phyloP scores from a whole-genome alignment of 2,888 invertebrate genomes.

The Lasioglossum oenotherae region DNA sequence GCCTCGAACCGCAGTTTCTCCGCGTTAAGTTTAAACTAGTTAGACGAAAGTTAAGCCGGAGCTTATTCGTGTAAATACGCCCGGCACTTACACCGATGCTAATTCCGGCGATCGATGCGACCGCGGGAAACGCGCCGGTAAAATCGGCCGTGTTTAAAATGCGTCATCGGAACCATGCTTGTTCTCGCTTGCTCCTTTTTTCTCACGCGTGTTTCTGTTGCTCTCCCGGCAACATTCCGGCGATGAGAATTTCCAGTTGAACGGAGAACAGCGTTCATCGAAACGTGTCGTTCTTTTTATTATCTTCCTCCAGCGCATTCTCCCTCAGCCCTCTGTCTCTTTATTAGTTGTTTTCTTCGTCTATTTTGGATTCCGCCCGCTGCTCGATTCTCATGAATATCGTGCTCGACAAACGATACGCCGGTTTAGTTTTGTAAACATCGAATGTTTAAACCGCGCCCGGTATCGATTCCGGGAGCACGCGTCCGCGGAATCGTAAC shows the following conservation, averaged over 20 bases:
- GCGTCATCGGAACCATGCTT: neutral
- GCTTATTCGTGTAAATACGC: conserved; percentile 71
- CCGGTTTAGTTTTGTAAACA: conserved; percentile 27
- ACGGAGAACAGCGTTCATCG: neutral
- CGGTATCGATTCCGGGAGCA: conserved; percentile 24
- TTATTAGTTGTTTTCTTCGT: neutral
- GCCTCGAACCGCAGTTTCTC: conserved; percentile 64
- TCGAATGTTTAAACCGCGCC: conserved; percentile 35
- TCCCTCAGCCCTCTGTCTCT: too few relatives aligned
- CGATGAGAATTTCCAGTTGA: neutral
- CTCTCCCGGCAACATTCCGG: neutral
- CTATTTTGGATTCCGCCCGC: neutral
- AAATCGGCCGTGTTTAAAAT: neutral
- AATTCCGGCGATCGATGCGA: conserved; percentile 64
- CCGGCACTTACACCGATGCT: conserved; percentile 63
- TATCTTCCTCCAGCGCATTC: neutral
- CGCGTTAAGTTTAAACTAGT: conserved; percentile 72
- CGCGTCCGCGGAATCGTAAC: conserved; percentile 10
- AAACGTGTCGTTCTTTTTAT: neutral
- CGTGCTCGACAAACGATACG: conserved; percentile 17
- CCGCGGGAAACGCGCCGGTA: neutral
- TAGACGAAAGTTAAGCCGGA: conserved; percentile 69
- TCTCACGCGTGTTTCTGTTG: neutral
- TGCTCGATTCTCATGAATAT: neutral
- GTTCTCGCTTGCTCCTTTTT: neutral